phyloP scores from a whole-genome alignment of 1,140 invertebrate species.

The Hydropsyche tenuis region DNA sequence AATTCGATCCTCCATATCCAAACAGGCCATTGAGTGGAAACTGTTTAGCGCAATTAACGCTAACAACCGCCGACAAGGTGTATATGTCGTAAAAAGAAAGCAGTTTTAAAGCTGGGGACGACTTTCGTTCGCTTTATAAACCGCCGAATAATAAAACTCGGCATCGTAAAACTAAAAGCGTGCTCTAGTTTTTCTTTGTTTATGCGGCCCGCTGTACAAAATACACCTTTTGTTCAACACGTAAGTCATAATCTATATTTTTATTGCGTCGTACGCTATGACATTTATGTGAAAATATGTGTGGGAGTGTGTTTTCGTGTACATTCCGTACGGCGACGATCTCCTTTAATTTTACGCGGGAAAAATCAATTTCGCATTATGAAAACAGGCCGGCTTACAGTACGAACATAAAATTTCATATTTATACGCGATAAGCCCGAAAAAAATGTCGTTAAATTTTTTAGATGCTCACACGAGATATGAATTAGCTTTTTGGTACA shows the following conservation, averaged over 20 bases:
- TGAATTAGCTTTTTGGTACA: too few species aligned
- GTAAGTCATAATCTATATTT: constrained; percentile 36
- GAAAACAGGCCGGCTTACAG: not conserved
- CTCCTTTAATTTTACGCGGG: constrained; percentile 1
- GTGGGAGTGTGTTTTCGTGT: constrained; percentile 9
- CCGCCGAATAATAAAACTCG: constrained; percentile 16
- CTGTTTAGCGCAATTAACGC: not conserved
- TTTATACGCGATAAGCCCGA: too few species aligned
- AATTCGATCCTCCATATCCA: not conserved
- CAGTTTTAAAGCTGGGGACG: not conserved
- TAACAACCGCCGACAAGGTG: too few species aligned
- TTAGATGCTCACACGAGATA: too few species aligned
- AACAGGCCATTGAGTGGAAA: too few species aligned
- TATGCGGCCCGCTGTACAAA: constrained; percentile 18
- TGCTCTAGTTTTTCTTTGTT: constrained; percentile 29
- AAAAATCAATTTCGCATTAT: constrained; percentile 6
- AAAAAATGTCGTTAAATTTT: too few species aligned
- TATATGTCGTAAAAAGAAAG: not conserved
- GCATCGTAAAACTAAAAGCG: constrained; percentile 24
- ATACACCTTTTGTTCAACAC: constrained; percentile 34
- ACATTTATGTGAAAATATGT: constrained; percentile 34
- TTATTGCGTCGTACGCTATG: constrained; percentile 23
- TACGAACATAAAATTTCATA: too few species aligned
- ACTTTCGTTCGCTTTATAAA: not conserved
- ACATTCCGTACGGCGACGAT: not conserved